A percentile compares a stretch with the other conserved stretches of the same genome.
These are phyloP conservation scores for Antechinus stuartii DNA, from an alignment of 2,113 vertebrate genomes.

Conservation along the genomic window DNA sequence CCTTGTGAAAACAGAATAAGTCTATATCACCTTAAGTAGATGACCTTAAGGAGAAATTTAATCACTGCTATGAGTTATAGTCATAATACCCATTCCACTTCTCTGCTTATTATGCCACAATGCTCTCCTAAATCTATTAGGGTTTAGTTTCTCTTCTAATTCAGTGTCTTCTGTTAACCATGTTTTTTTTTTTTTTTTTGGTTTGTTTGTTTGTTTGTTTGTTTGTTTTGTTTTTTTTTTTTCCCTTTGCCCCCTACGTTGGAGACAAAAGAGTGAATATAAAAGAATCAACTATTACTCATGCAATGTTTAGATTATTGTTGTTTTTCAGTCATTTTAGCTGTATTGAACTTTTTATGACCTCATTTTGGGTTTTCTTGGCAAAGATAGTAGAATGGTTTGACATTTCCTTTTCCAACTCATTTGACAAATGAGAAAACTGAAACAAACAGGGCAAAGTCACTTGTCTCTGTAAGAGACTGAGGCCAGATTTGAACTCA, in stretches of 20 bases:
- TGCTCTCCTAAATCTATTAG: neutral
- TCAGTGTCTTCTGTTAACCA: neutral
- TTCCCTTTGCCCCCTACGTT: neutral
- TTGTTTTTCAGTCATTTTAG: neutral
- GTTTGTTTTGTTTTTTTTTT: too few species aligned
- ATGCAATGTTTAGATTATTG: neutral
- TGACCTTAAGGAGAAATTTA: too few species aligned
- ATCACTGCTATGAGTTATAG: neutral
- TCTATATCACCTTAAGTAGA: too few species aligned
- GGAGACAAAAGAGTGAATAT: neutral
- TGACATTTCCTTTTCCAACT: neutral
- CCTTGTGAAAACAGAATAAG: too few species aligned
- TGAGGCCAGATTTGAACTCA: neutral
- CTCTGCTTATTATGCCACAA: neutral
- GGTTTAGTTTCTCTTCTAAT: neutral
- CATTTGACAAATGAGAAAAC: neutral
- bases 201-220: too few species aligned
- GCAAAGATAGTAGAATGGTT: neutral
- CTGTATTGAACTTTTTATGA: neutral
- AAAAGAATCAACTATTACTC: neutral
- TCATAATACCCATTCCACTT: neutral
- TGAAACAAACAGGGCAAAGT: neutral
- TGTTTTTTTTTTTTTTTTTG: too few species aligned
- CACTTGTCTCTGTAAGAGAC: neutral
- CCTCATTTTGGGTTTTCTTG: neutral